Percentiles rank a stretch among this genome's conserved stretches.
phyloP scores from a whole-genome alignment of 2,888 invertebrate genomes.

The Dimorphilus gyrociliatus region DNA sequence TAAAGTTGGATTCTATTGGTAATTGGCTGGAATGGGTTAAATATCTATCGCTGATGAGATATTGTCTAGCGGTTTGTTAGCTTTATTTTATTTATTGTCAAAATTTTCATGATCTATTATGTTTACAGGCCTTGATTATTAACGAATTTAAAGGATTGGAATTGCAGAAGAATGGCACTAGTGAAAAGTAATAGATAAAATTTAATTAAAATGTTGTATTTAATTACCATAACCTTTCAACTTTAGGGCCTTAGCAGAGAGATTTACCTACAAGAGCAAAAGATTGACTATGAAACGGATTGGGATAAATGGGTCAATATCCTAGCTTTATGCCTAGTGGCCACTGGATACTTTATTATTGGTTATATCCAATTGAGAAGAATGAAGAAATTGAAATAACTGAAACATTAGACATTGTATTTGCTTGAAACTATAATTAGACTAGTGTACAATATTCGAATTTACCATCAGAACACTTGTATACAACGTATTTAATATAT shows the following conservation, averaged over 20 bases:
- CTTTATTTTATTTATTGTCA: too few relatives aligned
- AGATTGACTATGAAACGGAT: constrained; percentile 14
- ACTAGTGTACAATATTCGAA: too few relatives aligned
- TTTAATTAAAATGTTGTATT: too few relatives aligned
- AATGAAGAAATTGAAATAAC: constrained; percentile 21
- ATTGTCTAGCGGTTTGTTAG: constrained; percentile 19
- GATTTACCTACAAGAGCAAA: constrained; percentile 15
- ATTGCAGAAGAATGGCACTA: constrained; percentile 10
- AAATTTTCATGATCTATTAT: too few relatives aligned
- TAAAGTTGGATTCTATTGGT: constrained; percentile 22
- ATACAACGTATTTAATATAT: too few relatives aligned
- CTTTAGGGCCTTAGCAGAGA: too few relatives aligned
- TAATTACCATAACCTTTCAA: too few relatives aligned
- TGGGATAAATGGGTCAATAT: constrained; percentile 27
- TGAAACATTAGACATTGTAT: too few relatives aligned
- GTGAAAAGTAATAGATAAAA: too few relatives aligned
- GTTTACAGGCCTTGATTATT: constrained; percentile 18
- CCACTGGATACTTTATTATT: constrained; percentile 14
- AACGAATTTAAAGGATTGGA: constrained; percentile 22
- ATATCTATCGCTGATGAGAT: constrained; percentile 27
- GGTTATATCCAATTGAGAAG: constrained; percentile 21
- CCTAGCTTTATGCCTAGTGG: constrained; percentile 19
- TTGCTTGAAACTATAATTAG: too few relatives aligned
- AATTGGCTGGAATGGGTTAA: constrained; percentile 28
- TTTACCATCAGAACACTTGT: too few relatives aligned